Conservation (phyloP, 2,797 vertebrate genomes). For the Falco biarmicus region DNA sequence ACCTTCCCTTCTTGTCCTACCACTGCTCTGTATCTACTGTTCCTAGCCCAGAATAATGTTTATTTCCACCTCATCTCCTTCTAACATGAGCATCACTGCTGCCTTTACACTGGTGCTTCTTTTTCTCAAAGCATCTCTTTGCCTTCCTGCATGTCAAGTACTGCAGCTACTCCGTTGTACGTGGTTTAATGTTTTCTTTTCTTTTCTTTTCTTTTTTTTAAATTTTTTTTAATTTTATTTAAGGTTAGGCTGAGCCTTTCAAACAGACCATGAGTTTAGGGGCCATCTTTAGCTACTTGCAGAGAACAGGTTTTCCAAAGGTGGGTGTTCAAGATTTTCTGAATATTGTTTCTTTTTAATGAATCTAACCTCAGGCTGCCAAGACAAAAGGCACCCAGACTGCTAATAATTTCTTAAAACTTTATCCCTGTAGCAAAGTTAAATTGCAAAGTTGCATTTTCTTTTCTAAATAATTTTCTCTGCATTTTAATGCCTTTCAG, state of each 20-base stretch:
- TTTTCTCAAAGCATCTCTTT: neutral
- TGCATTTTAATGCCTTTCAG: conserved; percentile 3
- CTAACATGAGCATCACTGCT: neutral
- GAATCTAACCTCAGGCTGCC: neutral
- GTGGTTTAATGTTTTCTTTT: neutral
- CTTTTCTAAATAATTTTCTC: neutral
- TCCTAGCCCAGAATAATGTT: neutral
- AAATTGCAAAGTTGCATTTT: conserved; percentile 37
- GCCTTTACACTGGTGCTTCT: neutral
- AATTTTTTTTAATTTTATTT: neutral
- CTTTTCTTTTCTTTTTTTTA: neutral
- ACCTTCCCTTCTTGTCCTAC: neutral
- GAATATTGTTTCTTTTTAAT: conserved; percentile 7
- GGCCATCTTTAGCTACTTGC: neutral
- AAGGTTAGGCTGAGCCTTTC: neutral
- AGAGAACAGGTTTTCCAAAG: neutral
- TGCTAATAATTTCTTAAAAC: neutral
- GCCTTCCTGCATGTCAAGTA: neutral
- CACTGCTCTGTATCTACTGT: no score
- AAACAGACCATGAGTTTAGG: neutral
- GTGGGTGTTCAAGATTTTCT: neutral
- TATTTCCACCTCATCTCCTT: neutral
- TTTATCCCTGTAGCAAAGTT: conserved; percentile 9
- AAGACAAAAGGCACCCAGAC: neutral
- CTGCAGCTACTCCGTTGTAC: neutral